Base-by-base conservation (phyloP, 2,888 invertebrate species). In the Auanema sp. region DNA sequence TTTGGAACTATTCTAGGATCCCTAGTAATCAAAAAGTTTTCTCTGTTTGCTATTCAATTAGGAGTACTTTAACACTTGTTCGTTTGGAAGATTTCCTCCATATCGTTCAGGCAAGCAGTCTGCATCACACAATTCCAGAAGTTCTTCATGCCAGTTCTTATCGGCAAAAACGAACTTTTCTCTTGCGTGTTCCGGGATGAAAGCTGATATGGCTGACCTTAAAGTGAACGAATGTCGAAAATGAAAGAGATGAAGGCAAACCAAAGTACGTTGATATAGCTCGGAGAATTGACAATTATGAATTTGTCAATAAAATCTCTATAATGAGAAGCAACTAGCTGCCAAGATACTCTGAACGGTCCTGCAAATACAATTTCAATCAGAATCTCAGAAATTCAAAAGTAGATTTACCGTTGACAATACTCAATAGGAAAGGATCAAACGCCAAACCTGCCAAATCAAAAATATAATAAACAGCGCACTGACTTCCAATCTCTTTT, bases 261-360 rank as follows among this genome's bases (percentile, higher is more conserved):
- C 71, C 71, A 73, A 41, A 76, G 59, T 14, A 76, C 66, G 54
- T 72, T 72, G 62, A 76, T 68, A 59, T 66, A 76, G 24, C 70
- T 65, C 14, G 76, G 76, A 2, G 75, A 65, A 56, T 76, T 76
- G 50, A 76, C 68, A 16, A 75, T 71, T 49, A 76, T 72, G 54
- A 76, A 75, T 52, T 75, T 75, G 56, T 75, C 74, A 42, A 76
- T 75, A 51, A 71, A 75, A 51, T 76, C 76, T 12, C 74, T 60
- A 54, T 75, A 76, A 53, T 76, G 71, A 16, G 61, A 64, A 14
- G 63, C 76, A 51, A 69, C 65, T n/a, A 72, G 57, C 52, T 72
- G 71, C 76, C 76, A 76, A 0, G 72, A 70, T 50, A 75, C 68
- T n/a, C 75, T 67, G 64, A 75, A 76, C 4, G 74, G 72, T 16